Evolutionary conservation across 1,140 invertebrate species (phyloP), one percentile per base, ranked within the genome.

Genomic region (Frieseomelitta varia): DNA sequence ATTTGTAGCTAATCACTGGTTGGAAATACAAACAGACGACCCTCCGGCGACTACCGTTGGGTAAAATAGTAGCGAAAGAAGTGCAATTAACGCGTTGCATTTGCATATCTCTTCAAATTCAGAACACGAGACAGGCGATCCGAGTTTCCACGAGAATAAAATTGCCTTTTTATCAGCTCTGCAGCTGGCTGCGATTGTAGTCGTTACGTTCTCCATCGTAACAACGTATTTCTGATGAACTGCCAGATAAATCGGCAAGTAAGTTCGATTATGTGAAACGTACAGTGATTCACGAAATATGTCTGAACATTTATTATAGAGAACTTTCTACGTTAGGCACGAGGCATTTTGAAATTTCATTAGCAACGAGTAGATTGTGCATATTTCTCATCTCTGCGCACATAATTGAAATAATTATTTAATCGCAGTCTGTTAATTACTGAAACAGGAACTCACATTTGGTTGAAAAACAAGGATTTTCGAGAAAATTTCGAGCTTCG

Each of bases 1-100:
- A 55, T 79, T 79, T 79, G 51, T 19, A 53, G 27, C 21, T 79
- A 56, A 79, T 69, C 47, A 53, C 47, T 61, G 39, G 27, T 39
- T 24, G 27, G 39, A 79, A n/a, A 21, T 67, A 21, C 27, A 30
- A 51, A 39, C 63, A 68, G 65, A 11, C 19, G n/a, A 34, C 27
- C 51, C 19, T 21, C 39, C 39, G 63, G n/a, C 27, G 27, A 53
- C 63, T 24, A 17, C 27, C 11, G 2, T 17, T 14, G 10, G 10
- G 77, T 69, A 69, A 79, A 69, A 68, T 69, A 51, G 15, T 34
- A 21, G 65, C 51, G 3, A 69, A 68, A 61, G 68, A 58, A 71
- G 69, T 73, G 12, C 55, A 51, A 73, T 81, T 81, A 81, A 30
- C 34, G 65, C 11, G 34, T 19, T 15, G 12, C n/a, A 58, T 73